Conservation (phyloP, 2,888 invertebrate species). For the Hemicrepidius hirtus region DNA sequence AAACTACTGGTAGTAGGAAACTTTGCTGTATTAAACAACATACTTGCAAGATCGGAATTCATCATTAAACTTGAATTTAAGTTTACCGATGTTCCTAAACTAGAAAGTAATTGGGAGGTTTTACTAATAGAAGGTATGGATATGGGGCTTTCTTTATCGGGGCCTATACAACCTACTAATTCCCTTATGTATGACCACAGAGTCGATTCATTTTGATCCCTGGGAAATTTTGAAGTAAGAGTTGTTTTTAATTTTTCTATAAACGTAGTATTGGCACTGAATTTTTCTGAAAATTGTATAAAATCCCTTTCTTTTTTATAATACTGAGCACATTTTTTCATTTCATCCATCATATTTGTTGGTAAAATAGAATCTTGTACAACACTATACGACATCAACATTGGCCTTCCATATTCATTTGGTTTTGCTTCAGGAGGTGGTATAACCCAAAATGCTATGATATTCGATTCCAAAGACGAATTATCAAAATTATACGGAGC, state of each 20-base stretch:
- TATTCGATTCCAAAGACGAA: constrained; percentile 86
- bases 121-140: constrained; percentile 74
- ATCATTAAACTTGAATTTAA: constrained; percentile 79
- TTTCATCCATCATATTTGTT: constrained; percentile 88
- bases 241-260: constrained; percentile 91
- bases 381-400: constrained; percentile 91
- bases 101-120: constrained; percentile 65
- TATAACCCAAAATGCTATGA: constrained; percentile 94
- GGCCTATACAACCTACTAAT: constrained; percentile 83
- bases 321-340: constrained; percentile 89
- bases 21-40: constrained; percentile 80
- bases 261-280: constrained; percentile 82
- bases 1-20: constrained; percentile 78
- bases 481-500: constrained; percentile 90
- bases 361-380: constrained; percentile 88
- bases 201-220: constrained; percentile 84
- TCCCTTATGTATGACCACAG: constrained; percentile 88
- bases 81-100: constrained; percentile 66
- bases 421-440: constrained; percentile 96
- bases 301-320: constrained; percentile 83
- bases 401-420: constrained; percentile 93
- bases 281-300: constrained; percentile 80
- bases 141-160: constrained; percentile 79
- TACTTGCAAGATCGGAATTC: constrained; percentile 79
- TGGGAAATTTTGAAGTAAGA: constrained; percentile 86